Evolutionary conservation across 2,888 invertebrate species (phyloP).

Genomic region (Monochamus alternatus): DNA sequence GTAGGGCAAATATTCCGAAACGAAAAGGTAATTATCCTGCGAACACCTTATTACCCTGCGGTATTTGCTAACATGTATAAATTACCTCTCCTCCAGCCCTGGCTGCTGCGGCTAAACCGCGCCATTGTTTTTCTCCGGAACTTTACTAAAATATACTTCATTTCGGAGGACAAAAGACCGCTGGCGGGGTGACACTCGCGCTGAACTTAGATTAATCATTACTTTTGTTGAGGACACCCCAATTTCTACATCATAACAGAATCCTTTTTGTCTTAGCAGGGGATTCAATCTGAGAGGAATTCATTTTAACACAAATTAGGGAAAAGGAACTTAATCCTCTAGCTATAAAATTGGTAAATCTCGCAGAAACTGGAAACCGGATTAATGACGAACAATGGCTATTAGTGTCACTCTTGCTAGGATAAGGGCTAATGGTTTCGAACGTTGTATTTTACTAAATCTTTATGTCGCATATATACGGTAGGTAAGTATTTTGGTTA

Average conservation of each 20-base stretch:
- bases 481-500: too few species aligned
- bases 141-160: slow-evolving; percentile 9
- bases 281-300: slow-evolving; percentile 18
- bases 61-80: not conserved
- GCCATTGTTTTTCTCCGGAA: slow-evolving; percentile 9
- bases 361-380: slow-evolving; percentile 7
- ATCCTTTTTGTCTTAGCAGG: slow-evolving; percentile 16
- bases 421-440: not conserved
- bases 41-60: not conserved
- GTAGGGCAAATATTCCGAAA: not conserved
- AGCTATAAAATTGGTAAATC: slow-evolving; percentile 25
- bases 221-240: slow-evolving; percentile 30
- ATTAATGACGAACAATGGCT: slow-evolving; percentile 13
- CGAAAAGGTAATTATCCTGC: slow-evolving; percentile 2
- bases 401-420: slow-evolving; percentile 4
- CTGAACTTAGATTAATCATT: slow-evolving; percentile 25
- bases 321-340: slow-evolving; percentile 19
- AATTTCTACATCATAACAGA: slow-evolving; percentile 16
- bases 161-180: slow-evolving; percentile 6
- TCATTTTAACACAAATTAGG: slow-evolving; percentile 20
- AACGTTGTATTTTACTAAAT: not conserved
- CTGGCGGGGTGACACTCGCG: slow-evolving; percentile 4
- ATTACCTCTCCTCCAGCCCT: not conserved
- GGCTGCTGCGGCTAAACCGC: not conserved
- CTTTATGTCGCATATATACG: not conserved